Base-by-base conservation (phyloP, 53 echinoderm and acorn worm species). In the Patiria pectinifera region DNA sequence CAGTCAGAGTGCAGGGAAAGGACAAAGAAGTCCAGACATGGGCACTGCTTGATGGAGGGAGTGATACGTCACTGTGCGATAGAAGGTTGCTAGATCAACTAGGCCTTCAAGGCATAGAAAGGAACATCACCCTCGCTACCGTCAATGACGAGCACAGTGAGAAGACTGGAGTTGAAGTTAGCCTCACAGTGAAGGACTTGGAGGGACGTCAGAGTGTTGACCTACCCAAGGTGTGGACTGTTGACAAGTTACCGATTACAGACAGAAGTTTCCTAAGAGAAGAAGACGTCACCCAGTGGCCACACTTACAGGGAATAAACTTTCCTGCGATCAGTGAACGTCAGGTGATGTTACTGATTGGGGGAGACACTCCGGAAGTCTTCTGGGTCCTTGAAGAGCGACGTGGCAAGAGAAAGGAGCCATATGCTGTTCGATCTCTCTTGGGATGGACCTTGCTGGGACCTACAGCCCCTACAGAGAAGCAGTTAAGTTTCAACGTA, bases 321-420 rank as follows among this genome's bases (percentile, higher is more conserved):
- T 83, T 92, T 76, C 92, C 88, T 5, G 53, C 6, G 15, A 82
- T 82, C 49, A 49, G 18, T 58, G 21, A 48, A 11, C 44, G 2
- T 12, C 21, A 77, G 77, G 77, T 77, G 6, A 77, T 77, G 77
- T 10, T 77, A 5, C 43, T 77, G 43, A 77, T 77, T 1, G 77
- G 77, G 14, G 21, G 89, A 8, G 87, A 94, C 62, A 61, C 83
- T 10, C 87, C 92, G 2, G 92, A 92, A 60, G 92, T 87, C 3
- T 94, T 94, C 83, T 93, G 87, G 95, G 93, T 86, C 11, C 48
- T 84, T 25, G 93, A 93, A 4, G 87, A 95, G 74, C 26, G 95
- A 46, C 59, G 91, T 22, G 95, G 95, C 4, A 77, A 83, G 4
- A 53, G 45, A 22, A 93, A 95, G 63, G 95, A 95, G 53, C 95